Evolutionary conservation across 2,888 invertebrate genomes (phyloP), one percentile per base, ranked within the genome.

Genomic region (Auanema sp.): DNA sequence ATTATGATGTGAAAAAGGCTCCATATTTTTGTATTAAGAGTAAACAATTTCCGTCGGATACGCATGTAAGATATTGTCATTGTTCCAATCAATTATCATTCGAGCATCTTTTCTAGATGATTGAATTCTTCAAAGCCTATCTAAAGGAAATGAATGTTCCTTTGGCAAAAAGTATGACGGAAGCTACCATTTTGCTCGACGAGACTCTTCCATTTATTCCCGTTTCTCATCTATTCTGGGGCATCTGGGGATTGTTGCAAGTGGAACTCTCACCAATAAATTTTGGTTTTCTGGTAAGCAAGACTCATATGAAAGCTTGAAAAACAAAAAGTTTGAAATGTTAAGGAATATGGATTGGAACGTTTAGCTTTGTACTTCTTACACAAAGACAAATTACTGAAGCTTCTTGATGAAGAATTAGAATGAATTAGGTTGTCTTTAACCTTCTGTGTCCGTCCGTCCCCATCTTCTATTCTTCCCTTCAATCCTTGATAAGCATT

Each of bases 221-320:
- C 66, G 91, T 90, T 25, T 91, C 92, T 53, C 93, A 97, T 84
- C 89, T 96, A 65, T 91, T 96, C 84, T 98, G 97, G 97, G 89
- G 89, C 0, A 87, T 96, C 0, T 97, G 97, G 97, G 90, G 79
- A 12, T 65, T 83, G 52, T 68, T 83, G 10, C 83, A 83, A 72
- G 79, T 80, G 10, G 81, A 83, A 62, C 61, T 83, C 16, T 83
- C 83, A 1, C 82, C 83, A 16, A 79, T 83, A 54, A 79, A 77
- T 42, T 83, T 83, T 58, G 83, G 83, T 42, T 83, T 83, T 64
- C 71, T 76, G 58, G 77, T 78, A 64, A 23, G 57, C n/a, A n/a
- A 43, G 14, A n/a, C 14, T 43, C 14, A 14, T 51, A 44, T 47
- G 18, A n/a, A n/a, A n/a, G n/a, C n/a, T n/a, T 10, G 12, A 1